These are phyloP conservation scores for Zygaena filipendulae DNA, from an alignment of 2,888 invertebrate genomes.

Conservation along the genomic window DNA sequence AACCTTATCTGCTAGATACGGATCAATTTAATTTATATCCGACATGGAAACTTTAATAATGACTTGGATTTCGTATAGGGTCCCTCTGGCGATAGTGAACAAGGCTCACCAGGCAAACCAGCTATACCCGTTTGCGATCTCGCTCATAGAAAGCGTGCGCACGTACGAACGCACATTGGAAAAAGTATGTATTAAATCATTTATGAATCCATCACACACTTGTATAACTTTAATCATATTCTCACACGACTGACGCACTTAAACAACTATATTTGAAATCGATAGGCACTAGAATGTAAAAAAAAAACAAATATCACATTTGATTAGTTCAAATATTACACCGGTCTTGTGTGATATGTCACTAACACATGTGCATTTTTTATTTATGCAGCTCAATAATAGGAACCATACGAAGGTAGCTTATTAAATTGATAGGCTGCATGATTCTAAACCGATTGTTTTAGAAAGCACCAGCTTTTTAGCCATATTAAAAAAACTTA, in stretches of 20 bases:
- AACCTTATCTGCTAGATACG: too few relatives aligned
- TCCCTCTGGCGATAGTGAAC: constrained; percentile 97
- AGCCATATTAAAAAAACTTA: too few relatives aligned
- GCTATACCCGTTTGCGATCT: constrained; percentile 98
- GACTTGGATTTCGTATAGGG: too few relatives aligned
- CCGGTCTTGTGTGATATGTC: constrained; percentile 30
- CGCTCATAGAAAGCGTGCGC: constrained; percentile 95
- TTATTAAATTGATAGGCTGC: constrained; percentile 29
- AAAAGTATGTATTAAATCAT: constrained; percentile 74
- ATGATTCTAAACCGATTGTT: constrained; percentile 21
- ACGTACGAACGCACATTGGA: constrained; percentile 97
- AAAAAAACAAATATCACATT: constrained; percentile 12
- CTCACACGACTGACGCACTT: constrained; percentile 27
- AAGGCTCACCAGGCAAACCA: constrained; percentile 99
- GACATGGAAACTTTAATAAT: too few relatives aligned
- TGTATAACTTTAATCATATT: constrained; percentile 28
- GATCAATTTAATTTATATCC: too few relatives aligned
- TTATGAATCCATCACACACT: constrained; percentile 15
- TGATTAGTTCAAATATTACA: too few relatives aligned
- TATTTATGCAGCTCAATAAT: constrained; percentile 71
- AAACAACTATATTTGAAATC: constrained; percentile 11
- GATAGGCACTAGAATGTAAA: constrained; percentile 3
- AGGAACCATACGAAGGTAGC: constrained; percentile 69
- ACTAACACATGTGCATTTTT: constrained; percentile 60
- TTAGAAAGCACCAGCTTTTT: too few relatives aligned